Conservation (phyloP, 2,888 invertebrate species). For the Rhabditoides inermis region DNA sequence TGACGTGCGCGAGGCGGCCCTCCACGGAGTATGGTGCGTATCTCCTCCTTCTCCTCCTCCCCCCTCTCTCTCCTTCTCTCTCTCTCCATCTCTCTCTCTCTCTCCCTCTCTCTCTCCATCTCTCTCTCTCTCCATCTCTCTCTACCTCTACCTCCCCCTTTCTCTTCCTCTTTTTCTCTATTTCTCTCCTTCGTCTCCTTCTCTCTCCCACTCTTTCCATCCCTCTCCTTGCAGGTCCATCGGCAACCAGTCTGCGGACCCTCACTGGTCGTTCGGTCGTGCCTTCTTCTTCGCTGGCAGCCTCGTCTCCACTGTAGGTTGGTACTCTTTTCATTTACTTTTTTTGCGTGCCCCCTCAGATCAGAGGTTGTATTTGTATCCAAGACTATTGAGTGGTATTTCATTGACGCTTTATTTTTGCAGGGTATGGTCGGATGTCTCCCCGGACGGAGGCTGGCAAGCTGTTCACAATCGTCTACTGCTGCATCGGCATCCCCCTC, state of each 20-base stretch:
- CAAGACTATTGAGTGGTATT: too few species aligned
- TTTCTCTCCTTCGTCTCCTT: neutral
- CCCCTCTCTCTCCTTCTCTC: neutral
- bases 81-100: neutral
- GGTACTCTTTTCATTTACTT: slow-evolving; percentile 7
- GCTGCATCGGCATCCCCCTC: slow-evolving; percentile 73
- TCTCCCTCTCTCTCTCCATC: neutral
- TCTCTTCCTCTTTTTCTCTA: neutral
- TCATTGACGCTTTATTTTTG: too few species aligned
- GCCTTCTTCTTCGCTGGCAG: slow-evolving; percentile 79
- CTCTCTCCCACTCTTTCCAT: neutral
- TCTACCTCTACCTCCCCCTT: slow-evolving; percentile 1
- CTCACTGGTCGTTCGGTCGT: slow-evolving; percentile 83
- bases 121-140: slow-evolving; percentile 6
- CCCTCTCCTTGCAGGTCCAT: neutral
- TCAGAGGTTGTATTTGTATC: too few species aligned
- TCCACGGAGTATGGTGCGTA: slow-evolving; percentile 52
- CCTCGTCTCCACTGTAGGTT: slow-evolving; percentile 79
- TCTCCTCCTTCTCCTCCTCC: neutral
- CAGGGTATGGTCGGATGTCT: slow-evolving; percentile 81
- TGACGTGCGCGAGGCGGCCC: slow-evolving; percentile 40
- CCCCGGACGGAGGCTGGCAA: slow-evolving; percentile 77
- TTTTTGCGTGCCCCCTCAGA: too few species aligned
- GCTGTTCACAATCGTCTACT: slow-evolving; percentile 78
- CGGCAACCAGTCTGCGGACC: too few species aligned